These are phyloP conservation scores for Phocides pigmalion DNA, from an alignment of 1,140 invertebrate genomes.

Conservation along the genomic window DNA sequence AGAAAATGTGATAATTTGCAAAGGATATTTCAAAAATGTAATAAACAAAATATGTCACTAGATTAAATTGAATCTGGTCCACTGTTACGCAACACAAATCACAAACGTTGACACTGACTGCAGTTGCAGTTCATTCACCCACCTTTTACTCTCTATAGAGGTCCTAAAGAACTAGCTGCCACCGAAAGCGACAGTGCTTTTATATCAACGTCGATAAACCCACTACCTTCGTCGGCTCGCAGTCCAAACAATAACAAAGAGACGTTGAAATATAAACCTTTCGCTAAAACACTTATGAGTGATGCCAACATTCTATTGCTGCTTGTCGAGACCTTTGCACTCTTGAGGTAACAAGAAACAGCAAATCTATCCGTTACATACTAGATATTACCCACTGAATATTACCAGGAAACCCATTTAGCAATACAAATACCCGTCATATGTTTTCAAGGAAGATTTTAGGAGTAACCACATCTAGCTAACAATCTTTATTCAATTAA, in stretches of 20 bases:
- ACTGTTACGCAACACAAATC: constrained; percentile 49
- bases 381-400: constrained; percentile 48
- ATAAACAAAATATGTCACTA: constrained; percentile 35
- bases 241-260: constrained; percentile 47
- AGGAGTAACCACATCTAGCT: background rate
- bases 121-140: constrained; percentile 63
- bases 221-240: constrained; percentile 64
- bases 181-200: constrained; percentile 78
- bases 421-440: constrained; percentile 2
- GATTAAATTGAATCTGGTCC: constrained; percentile 34
- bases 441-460: background rate
- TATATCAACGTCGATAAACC: constrained; percentile 74
- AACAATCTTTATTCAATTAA: background rate
- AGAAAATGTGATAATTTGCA: too few species aligned
- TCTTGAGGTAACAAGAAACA: constrained; percentile 6
- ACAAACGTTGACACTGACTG: constrained; percentile 50
- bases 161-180: constrained; percentile 74
- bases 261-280: constrained; percentile 60
- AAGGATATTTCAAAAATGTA: background rate
- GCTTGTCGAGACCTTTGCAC: constrained; percentile 23
- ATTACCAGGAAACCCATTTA: constrained; percentile 55
- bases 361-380: constrained; percentile 33
- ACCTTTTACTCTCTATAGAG: constrained; percentile 78
- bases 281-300: constrained; percentile 41
- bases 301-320: constrained; percentile 25